Base-by-base conservation (phyloP, 2,888 invertebrate genomes). In the Notodonta dromedarius region DNA sequence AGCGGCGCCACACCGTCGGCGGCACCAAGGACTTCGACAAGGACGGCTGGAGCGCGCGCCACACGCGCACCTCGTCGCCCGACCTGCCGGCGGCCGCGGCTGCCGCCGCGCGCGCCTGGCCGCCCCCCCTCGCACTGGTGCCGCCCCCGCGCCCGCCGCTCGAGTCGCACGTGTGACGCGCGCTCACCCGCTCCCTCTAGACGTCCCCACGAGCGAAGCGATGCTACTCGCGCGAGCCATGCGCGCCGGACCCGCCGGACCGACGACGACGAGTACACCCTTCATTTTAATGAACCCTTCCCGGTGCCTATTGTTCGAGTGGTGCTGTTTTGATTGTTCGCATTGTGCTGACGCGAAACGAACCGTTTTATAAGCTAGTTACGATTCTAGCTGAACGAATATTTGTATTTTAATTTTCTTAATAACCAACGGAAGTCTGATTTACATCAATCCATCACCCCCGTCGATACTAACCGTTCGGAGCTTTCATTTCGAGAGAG, bases 1-100 rank as follows among this genome's bases (percentile, higher is more conserved):
- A 98, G 89, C 95, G 98, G 53, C 94, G 98, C 40, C 98, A 98
- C 91, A 98, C 98, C 0, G 98, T 98, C 9, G 98, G 98, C 67
- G 98, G 98, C 60, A 97, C 97, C n/a, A 97, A 97, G 89, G 98
- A 98, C 89, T 97, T 94, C 86, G 94, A 93, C 86, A 93, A 93
- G 94, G 95, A 94, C 94, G 94, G 93, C 82, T 90, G 95, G 95
- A 86, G 94, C 89, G 92, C 94, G 89, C 87, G 94, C 71, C 91
- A 94, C 92, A 90, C 95, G 91, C 88, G 95, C 90, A 94, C 94
- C 74, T 92, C 95, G 75, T 89, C 95, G 88, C 93, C 95, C 77
- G 94, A 95, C 93, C 90, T 94, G 79, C 80, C 93, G 78, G 89
- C 85, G 80, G 82, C 77, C 60, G 70, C 86, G 86, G 78, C 83